These are phyloP conservation scores for Homarus americanus DNA, from an alignment of 1,140 invertebrate genomes.

Conservation along the genomic window DNA sequence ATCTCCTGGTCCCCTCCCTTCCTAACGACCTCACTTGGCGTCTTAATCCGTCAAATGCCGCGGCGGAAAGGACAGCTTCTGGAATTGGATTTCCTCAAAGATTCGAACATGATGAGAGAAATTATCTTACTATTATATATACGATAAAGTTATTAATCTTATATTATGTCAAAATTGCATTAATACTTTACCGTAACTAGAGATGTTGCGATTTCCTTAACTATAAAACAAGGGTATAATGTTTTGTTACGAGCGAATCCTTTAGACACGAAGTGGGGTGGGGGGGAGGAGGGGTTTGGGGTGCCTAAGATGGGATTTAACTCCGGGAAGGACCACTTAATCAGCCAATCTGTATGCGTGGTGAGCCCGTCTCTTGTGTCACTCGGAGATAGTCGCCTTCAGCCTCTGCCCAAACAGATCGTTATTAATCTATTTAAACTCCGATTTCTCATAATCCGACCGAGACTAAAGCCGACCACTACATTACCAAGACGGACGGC, in stretches of 20 bases:
- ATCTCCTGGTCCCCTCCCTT: background rate
- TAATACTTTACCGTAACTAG: no score
- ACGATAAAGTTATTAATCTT: no score
- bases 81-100: no score
- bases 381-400: background rate
- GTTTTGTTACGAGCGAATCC: no score
- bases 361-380: slow-evolving; percentile 2
- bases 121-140: no score
- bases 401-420: slow-evolving; percentile 30
- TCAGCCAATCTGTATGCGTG: slow-evolving; percentile 55
- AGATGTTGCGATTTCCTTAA: no score
- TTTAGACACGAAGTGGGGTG: no score
- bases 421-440: slow-evolving; percentile 55
- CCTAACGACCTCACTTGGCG: background rate
- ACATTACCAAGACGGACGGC: slow-evolving; percentile 50
- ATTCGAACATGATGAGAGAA: no score
- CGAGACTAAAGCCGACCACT: slow-evolving; percentile 17
- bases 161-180: no score
- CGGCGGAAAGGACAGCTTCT: background rate
- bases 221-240: no score
- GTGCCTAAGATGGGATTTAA: no score
- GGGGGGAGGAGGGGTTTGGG: no score
- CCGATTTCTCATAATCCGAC: slow-evolving; percentile 52
- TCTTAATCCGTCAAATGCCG: slow-evolving; percentile 17
- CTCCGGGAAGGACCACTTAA: slow-evolving; percentile 20